Conservation (phyloP, 2,888 invertebrate genomes). For the Creontiades dilutus region DNA sequence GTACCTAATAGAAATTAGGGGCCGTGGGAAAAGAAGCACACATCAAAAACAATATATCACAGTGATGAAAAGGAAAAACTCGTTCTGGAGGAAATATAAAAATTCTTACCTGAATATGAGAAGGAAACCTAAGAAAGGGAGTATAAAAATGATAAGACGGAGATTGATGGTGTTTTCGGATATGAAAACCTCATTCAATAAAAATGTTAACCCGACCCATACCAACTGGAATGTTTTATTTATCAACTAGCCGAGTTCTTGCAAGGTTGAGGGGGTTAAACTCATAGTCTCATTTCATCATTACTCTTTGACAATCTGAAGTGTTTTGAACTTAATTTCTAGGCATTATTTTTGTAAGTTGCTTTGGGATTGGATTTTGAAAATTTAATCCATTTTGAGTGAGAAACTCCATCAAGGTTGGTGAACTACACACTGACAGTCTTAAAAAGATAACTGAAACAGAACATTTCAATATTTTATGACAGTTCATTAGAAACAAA, state of each 20-base stretch:
- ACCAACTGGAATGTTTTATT: slow-evolving; percentile 1
- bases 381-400: too few relatives aligned
- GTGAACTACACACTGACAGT: too few relatives aligned
- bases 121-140: slow-evolving; percentile 18
- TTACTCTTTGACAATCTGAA: neutral
- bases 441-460: too few relatives aligned
- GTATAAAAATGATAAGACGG: slow-evolving; percentile 6
- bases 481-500: too few relatives aligned
- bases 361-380: too few relatives aligned
- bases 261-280: neutral
- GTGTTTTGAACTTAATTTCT: too few relatives aligned
- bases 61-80: slow-evolving; percentile 43
- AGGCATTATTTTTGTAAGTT: too few relatives aligned
- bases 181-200: slow-evolving; percentile 4
- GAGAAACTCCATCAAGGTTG: too few relatives aligned
- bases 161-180: slow-evolving; percentile 13
- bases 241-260: slow-evolving; percentile 6
- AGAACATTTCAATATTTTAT: too few relatives aligned
- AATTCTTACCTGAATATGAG: slow-evolving; percentile 52
- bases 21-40: slow-evolving; percentile 34
- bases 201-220: slow-evolving; percentile 18
- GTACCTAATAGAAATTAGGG: slow-evolving; percentile 58
- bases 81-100: slow-evolving; percentile 29
- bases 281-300: neutral
- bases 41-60: slow-evolving; percentile 57